Conservation (phyloP, 2,797 vertebrate species). For the Acridotheres tristis region DNA sequence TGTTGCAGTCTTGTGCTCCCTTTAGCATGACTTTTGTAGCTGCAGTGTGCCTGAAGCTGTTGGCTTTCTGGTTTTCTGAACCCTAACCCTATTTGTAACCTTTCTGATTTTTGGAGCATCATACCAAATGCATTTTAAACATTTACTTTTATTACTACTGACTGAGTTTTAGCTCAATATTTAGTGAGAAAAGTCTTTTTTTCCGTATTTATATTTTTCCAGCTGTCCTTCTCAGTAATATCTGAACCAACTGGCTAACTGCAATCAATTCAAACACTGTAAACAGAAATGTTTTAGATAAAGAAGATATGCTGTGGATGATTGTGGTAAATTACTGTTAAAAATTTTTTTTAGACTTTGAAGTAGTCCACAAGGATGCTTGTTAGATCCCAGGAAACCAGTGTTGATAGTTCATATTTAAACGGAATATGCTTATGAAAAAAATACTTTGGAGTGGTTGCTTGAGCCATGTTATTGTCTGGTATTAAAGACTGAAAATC, state of each 20-base stretch:
- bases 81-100: not conserved
- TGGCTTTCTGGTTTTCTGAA: too few relatives aligned
- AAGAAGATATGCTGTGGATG: not conserved
- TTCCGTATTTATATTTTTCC: not conserved
- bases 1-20: too few relatives aligned
- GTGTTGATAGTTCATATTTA: not conserved
- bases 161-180: not conserved
- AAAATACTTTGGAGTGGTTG: not conserved
- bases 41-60: too few relatives aligned
- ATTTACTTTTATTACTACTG: not conserved
- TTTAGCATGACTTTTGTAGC: too few relatives aligned
- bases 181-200: not conserved
- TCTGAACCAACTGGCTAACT: not conserved
- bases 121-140: not conserved
- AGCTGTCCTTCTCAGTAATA: not conserved
- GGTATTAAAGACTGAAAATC: not conserved
- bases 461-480: not conserved
- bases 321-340: not conserved
- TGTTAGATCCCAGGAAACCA: not conserved
- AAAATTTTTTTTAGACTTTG: not conserved
- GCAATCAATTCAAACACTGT: not conserved
- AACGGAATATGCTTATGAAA: not conserved
- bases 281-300: not conserved
- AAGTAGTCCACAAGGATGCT: not conserved
- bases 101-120: not conserved